Evolutionary conservation across 2,888 invertebrate species (phyloP), one percentile per base, ranked within the genome.

Genomic region (Caenorhabditis japonica): DNA sequence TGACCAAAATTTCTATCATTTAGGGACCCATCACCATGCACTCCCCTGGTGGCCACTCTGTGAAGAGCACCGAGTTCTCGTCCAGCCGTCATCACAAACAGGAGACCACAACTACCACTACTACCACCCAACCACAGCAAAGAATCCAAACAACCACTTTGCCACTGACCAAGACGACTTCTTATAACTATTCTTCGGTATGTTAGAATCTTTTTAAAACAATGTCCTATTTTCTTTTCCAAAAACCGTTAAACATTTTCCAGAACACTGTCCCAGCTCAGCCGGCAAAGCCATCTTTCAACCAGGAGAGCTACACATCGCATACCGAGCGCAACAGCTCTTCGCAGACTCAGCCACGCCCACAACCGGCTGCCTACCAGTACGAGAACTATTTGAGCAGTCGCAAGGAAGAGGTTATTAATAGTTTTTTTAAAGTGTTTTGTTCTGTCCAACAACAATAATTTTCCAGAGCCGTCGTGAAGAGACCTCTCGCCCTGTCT

Each of bases 161-260:
- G 36, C 79, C 81, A 25, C 38, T 77, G 17, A 70, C 76, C 17
- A 58, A 61, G 49, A 74, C 56, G 33, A 75, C 78, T 13, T 70
- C 75, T 17, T 80, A 80, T 59, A 75, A 64, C 38, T 81, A 80
- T 41, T 70, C 74, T 23, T 55, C 73, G 64, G 79, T 79, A 15
- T 25, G 75, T 3, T 3, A 21, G 21, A 27, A 30, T 15, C 5
- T n/a, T 15, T 30, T n/a, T n/a, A 15, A 33, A 5, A 15, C 10
- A 25, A 49, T 30, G 10, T 15, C 3, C 10, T 13, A 30, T 12
- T n/a, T 33, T 30, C 4, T 19, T 17, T 49, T 30, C 30, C 10
- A 19, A 4, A 15, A 44, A 47, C 25, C 34, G 3, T 23, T 19
- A 1, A 13, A 23, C 8, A 19, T 34, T 33, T 53, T 56, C 17